These are phyloP conservation scores for Drosophila suboccidentalis DNA, from an alignment of 2,888 invertebrate genomes.

Conservation along the genomic window DNA sequence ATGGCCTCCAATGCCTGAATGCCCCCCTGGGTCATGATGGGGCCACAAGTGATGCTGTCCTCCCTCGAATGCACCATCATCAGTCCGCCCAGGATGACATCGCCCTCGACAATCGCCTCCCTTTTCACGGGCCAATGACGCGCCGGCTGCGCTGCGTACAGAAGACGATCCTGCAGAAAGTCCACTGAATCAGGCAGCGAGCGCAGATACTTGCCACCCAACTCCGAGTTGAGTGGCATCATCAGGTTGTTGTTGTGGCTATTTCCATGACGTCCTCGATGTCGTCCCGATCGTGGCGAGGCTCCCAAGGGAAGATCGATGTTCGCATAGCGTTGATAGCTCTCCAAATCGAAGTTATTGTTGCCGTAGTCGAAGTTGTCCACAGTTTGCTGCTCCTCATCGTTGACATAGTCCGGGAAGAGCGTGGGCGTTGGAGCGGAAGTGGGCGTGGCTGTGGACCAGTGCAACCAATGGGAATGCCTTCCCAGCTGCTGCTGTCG, in stretches of 20 bases:
- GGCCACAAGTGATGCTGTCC: slow-evolving; percentile 92
- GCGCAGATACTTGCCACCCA: slow-evolving; percentile 66
- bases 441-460: slow-evolving; percentile 4
- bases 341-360: slow-evolving; percentile 66
- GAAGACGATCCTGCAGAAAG: slow-evolving; percentile 66
- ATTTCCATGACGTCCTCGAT: slow-evolving; percentile 76
- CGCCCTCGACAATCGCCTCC: slow-evolving; percentile 93
- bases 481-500: slow-evolving; percentile 71
- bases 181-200: slow-evolving; percentile 82
- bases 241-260: slow-evolving; percentile 43
- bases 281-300: slow-evolving; percentile 80
- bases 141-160: slow-evolving; percentile 58
- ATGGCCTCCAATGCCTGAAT: slow-evolving; percentile 94
- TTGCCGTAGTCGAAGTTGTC: slow-evolving; percentile 30
- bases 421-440: slow-evolving; percentile 6
- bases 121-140: slow-evolving; percentile 91
- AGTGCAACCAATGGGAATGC: slow-evolving; percentile 50
- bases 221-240: slow-evolving; percentile 49
- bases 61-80: slow-evolving; percentile 97
- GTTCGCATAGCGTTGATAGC: slow-evolving; percentile 62
- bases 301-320: slow-evolving; percentile 54
- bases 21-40: slow-evolving; percentile 95
- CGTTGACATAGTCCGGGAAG: slow-evolving; percentile 61
- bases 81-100: slow-evolving; percentile 93
- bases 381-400: slow-evolving; percentile 43